Evolutionary conservation across 37 sponge, comb jelly and placozoan genomes (phyloP).

Genomic region (Aphrocallistes beatrix): DNA sequence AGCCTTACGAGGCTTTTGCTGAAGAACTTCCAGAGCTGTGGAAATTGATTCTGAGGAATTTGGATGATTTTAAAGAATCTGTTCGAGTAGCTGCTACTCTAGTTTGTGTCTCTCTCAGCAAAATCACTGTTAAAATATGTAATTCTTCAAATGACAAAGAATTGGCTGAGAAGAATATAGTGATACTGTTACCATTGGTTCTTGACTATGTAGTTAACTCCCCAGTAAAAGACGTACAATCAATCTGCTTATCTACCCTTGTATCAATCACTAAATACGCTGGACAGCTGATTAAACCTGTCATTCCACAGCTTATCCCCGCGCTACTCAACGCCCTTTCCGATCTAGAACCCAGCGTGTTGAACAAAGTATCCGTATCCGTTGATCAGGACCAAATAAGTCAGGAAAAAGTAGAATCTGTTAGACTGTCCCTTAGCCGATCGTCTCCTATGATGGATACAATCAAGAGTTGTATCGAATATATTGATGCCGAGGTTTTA

Average conservation of each 20-base stretch:
- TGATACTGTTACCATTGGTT: conserved; percentile 54
- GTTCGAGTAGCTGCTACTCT: conserved; percentile 57
- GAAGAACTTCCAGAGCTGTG: conserved; percentile 60
- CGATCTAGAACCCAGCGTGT: conserved; percentile 53
- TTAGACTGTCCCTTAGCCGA: background rate
- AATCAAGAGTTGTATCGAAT: conserved; percentile 31
- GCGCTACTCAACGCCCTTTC: conserved; percentile 55
- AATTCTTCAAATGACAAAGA: conserved; percentile 21
- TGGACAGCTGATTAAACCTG: conserved; percentile 68
- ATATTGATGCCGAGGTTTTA: conserved; percentile 43
- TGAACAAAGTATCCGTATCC: conserved; percentile 40
- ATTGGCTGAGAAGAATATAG: conserved; percentile 26
- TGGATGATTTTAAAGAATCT: conserved; percentile 85
- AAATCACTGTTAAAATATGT: conserved; percentile 55
- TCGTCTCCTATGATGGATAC: conserved; percentile 64
- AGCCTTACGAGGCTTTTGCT: conserved; percentile 24
- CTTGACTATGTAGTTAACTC: conserved; percentile 26
- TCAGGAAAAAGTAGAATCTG: conserved; percentile 33
- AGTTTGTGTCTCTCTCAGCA: conserved; percentile 52
- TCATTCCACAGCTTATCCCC: conserved; percentile 48
- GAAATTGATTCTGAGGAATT: conserved; percentile 54
- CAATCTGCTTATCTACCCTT: background rate
- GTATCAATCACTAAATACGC: background rate
- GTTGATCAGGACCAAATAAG: conserved; percentile 25
- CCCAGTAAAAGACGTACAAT: background rate